phyloP scores from a whole-genome alignment of 2,797 vertebrate species.

The Oreochromis grahami region DNA sequence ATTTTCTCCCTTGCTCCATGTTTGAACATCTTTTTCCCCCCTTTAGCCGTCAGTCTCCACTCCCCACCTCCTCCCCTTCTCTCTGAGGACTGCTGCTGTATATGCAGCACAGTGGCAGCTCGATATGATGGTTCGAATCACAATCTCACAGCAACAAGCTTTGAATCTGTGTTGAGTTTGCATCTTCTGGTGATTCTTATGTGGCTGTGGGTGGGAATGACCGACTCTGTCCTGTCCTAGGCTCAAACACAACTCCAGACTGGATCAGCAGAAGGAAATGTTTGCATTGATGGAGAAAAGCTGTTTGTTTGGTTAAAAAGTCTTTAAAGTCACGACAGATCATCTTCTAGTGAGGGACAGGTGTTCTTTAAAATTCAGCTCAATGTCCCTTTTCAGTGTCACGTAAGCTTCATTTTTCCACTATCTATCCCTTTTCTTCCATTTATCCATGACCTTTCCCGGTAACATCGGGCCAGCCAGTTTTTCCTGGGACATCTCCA shows the following conservation, averaged over 20 bases:
- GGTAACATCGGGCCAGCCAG: neutral
- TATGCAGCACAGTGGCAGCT: neutral
- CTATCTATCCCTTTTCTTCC: neutral
- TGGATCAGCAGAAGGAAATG: neutral
- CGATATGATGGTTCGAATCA: neutral
- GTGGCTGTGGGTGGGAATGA: neutral
- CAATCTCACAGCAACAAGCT: neutral
- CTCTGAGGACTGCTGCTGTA: neutral
- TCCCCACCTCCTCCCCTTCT: neutral
- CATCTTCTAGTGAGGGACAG: neutral
- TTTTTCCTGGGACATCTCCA: neutral
- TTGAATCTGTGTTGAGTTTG: neutral
- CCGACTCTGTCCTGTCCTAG: neutral
- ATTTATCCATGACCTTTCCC: neutral
- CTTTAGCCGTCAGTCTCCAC: neutral
- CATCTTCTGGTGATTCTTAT: neutral
- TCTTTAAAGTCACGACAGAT: neutral
- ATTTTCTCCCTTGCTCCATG: neutral
- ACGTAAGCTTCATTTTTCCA: neutral
- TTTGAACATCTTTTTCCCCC: neutral
- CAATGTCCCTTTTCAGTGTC: neutral
- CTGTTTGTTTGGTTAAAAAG: neutral
- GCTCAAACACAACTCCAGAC: neutral
- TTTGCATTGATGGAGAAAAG: neutral
- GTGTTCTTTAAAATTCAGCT: neutral